phyloP scores from a whole-genome alignment of 2,797 vertebrate genomes.

The Okamejei kenojei region DNA sequence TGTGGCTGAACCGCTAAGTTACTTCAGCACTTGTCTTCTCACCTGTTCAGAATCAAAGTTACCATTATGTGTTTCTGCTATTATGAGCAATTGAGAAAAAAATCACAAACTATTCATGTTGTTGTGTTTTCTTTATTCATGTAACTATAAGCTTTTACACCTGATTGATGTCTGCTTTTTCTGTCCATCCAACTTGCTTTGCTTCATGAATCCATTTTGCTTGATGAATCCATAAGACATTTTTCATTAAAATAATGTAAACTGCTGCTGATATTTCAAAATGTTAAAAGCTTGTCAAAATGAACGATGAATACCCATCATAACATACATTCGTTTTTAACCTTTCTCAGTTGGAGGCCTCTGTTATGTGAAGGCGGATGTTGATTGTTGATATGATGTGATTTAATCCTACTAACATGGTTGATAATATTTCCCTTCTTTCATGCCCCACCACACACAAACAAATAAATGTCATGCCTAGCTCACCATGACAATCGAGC shows the following conservation, averaged over 20 bases:
- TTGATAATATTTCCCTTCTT: not conserved
- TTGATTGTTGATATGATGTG: conserved; percentile 20
- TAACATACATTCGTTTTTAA: conserved; percentile 9
- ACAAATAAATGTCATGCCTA: not conserved
- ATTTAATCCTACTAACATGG: conserved; percentile 15
- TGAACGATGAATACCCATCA: conserved; percentile 17
- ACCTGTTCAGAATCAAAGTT: not conserved
- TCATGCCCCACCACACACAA: too few relatives aligned
- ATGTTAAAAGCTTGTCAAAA: conserved; percentile 41
- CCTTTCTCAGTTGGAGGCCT: not conserved
- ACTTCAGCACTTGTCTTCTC: not conserved
- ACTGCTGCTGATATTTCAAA: conserved; percentile 53
- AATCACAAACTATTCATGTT: not conserved
- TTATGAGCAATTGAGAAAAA: not conserved
- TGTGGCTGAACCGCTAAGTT: too few relatives aligned
- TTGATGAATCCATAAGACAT: conserved; percentile 44
- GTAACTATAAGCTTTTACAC: conserved; percentile 17
- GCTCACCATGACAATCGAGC: not conserved
- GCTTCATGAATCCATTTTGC: conserved; percentile 42
- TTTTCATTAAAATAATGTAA: conserved; percentile 49
- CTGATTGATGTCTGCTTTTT: conserved; percentile 21
- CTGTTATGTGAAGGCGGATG: not conserved
- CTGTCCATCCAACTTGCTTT: conserved; percentile 10
- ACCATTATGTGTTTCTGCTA: not conserved
- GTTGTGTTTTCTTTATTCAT: not conserved